Evolutionary conservation across 2,113 vertebrate genomes (phyloP).

Genomic region (Eretmochelys imbricata): DNA sequence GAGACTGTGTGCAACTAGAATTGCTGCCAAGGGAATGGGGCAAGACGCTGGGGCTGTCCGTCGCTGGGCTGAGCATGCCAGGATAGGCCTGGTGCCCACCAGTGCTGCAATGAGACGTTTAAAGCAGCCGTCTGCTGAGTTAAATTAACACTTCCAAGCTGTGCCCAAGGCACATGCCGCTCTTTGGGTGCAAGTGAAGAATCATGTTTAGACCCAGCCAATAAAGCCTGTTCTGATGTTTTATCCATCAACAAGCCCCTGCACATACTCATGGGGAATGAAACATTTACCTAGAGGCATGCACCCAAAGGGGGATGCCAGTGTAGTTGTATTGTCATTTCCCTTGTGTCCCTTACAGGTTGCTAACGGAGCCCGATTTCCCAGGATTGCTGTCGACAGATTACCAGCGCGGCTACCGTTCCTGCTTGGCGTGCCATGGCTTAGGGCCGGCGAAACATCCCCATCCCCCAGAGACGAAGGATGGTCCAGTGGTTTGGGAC

Average conservation of each 20-base stretch:
- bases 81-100: slow-evolving; percentile 20
- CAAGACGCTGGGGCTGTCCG: neutral
- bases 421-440: neutral
- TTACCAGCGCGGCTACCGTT: neutral
- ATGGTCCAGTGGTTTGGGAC: neutral
- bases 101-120: neutral
- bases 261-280: neutral
- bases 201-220: slow-evolving; percentile 20
- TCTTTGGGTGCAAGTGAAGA: slow-evolving; percentile 31
- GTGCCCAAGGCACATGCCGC: slow-evolving; percentile 43
- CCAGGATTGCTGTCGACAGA: neutral
- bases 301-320: neutral
- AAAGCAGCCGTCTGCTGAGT: slow-evolving; percentile 29
- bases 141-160: slow-evolving; percentile 60
- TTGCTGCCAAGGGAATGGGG: neutral
- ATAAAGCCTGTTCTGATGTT: slow-evolving; percentile 43
- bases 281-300: slow-evolving; percentile 42
- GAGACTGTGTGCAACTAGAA: neutral
- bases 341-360: neutral
- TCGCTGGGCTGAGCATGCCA: neutral
- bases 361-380: slow-evolving; percentile 2
- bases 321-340: neutral
- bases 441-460: neutral
- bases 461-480: neutral
- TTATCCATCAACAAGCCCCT: slow-evolving; percentile 57